Evolutionary conservation across 2,113 vertebrate genomes (phyloP), one percentile per base, ranked within the genome.

Genomic region (Psephotus haematonotus): DNA sequence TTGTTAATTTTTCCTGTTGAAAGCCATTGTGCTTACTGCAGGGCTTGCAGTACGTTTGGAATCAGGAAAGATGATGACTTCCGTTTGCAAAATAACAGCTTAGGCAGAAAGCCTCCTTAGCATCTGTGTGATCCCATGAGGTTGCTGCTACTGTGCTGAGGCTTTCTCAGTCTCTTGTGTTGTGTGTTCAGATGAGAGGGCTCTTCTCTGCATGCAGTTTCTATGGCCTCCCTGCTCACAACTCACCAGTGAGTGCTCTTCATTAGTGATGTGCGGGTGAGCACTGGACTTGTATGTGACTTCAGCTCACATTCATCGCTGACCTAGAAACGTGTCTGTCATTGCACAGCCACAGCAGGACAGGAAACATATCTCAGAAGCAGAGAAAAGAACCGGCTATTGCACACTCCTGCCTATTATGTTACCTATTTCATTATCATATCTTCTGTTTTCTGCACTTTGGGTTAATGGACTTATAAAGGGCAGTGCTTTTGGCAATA

Each of bases 321-420:
- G 93, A 95, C 96, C 94, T 92, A 94, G 93, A 96, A 95, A 92
- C 55, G 65, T 0, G 3, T 44, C 71, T 94, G 60, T 87, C 35
- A 11, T 7, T 41, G 77, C 89, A 37, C 41, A n/a, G 81, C 70
- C 92, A 23, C 92, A 88, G 92, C 82, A 92, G 93, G 95, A 64
- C 92, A 92, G 94, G 88, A 90, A 93, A 17, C 20, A 5, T 22
- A 43, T 31, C 90, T 46, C 31, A 1, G 65, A 57, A 60, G 64
- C 78, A 37, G 37, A 70, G 88, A 44, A 41, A 17, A 53, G 53
- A 31, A 3, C 17, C 1, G 1, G 47, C 71, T 67, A 8, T 82
- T 29, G 7, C 59, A 10, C 9, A 1, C 67, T 65, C 82, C 86
- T 50, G 47, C 65, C 46, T 14, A 1, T 57, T 70, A 2, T 8